Evolutionary conservation across 2,113 vertebrate species (phyloP).

Genomic region (Papio anubis): DNA sequence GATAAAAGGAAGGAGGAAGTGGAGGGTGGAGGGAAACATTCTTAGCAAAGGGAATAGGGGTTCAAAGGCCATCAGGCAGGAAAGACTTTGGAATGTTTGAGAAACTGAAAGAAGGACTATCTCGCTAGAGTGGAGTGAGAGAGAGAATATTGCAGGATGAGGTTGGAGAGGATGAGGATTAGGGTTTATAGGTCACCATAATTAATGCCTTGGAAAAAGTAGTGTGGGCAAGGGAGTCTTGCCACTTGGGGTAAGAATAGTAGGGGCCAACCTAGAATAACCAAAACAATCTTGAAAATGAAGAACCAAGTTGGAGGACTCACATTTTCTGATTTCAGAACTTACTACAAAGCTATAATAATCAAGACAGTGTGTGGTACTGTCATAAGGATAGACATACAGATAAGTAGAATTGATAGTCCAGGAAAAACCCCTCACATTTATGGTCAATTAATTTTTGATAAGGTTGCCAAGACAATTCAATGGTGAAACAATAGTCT

Average conservation of each 20-base stretch:
- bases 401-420: neutral
- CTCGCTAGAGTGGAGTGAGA: neutral
- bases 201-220: neutral
- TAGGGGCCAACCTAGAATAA: neutral
- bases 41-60: slow-evolving; percentile 9
- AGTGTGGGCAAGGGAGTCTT: neutral
- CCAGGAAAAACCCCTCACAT: neutral
- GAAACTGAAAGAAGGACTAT: slow-evolving; percentile 10
- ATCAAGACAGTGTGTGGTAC: neutral
- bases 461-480: neutral
- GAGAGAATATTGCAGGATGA: slow-evolving; percentile 29
- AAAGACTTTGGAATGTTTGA: slow-evolving; percentile 23
- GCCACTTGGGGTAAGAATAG: neutral
- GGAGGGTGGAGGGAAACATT: neutral
- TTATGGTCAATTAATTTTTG: neutral
- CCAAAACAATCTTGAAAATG: slow-evolving; percentile 22
- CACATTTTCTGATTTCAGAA: slow-evolving; percentile 19
- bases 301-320: slow-evolving; percentile 8
- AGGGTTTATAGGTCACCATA: neutral
- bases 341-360: slow-evolving; percentile 10
- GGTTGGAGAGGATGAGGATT: neutral
- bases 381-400: neutral
- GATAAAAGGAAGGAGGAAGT: neutral
- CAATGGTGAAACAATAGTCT: neutral
- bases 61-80: neutral